Evolutionary conservation across 2,797 vertebrate species (phyloP), one percentile per base, ranked within the genome.

Genomic region (Gymnoscopelus braueri): DNA sequence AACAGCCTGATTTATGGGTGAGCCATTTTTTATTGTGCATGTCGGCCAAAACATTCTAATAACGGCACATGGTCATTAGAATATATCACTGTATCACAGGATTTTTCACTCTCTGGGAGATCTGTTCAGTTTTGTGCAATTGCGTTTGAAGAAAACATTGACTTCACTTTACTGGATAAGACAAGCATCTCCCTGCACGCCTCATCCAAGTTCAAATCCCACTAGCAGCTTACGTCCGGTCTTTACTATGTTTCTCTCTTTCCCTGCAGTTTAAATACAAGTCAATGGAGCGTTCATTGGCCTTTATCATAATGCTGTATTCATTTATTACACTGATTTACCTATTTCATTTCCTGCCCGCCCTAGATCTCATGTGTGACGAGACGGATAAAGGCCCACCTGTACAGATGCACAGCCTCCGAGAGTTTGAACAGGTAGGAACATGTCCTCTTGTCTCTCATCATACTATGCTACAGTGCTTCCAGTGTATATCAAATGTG

Each of bases 401-500:
- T 9, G 70, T 93, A 3, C 96, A 96, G 82, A 94, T 93, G 1
- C 96, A 96, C 84, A 95, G 96, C 72, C 87, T 97, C 70, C 74
- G 96, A 74, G 95, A 96, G 84, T 96, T 97, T 3, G 96, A 97
- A 75, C 94, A 96, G 96, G 97, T 97, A 91, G 84, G 93, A 69
- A 15, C 67, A 5, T 10, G 54, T 32, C 75, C 1, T 39, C 3
- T 2, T 44, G 39, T 58, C 8, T 19, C 47, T 55, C 50, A 59
- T 13, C 13, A 12, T 53, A 3, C 19, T 58, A 10, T 47, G 50
- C 15, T 8, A 4, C 24, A 7, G 2, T 44, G 39, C 8, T 44
- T 9, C 39, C 39, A 44, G 10, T 10, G 39, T 44, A 44, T 10
- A 44, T 44, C 39, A 44, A 44, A 44, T 44, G 39, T 44, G 39